Conservation (phyloP, 2,888 invertebrate genomes). For the Drosophila siamana region DNA sequence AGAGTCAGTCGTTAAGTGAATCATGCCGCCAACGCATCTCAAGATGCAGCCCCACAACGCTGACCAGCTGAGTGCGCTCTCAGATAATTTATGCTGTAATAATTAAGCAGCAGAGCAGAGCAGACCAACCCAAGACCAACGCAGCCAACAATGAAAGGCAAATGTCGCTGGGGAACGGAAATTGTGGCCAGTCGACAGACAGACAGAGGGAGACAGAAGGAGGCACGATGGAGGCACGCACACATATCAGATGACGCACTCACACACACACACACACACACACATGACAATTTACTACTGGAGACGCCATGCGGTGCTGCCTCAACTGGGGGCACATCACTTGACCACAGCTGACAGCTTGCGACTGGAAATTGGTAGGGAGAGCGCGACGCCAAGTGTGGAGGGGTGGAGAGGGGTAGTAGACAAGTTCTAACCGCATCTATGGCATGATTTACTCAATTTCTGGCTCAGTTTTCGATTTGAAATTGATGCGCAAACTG, state of each 20-base stretch:
- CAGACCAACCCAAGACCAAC: constrained; percentile 27
- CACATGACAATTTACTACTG: constrained; percentile 44
- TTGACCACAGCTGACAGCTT: constrained; percentile 54
- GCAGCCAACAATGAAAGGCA: constrained; percentile 62
- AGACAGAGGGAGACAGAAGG: constrained; percentile 3
- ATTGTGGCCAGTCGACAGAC: constrained; percentile 45
- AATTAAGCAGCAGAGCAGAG: constrained; percentile 67
- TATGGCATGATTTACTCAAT: constrained; percentile 3
- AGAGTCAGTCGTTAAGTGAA: constrained; percentile 62
- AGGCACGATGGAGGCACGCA: constrained; percentile 6
- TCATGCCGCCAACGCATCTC: constrained; percentile 60
- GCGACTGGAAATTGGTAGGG: constrained; percentile 49
- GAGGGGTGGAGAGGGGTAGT: constrained; percentile 15
- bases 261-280: constrained; percentile 13
- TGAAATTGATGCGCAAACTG: constrained; percentile 34
- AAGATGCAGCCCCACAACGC: constrained; percentile 54
- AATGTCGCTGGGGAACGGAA: constrained; percentile 56
- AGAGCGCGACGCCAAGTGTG: neutral
- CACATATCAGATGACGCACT: constrained; percentile 22
- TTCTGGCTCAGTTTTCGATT: constrained; percentile 17
- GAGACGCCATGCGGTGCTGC: constrained; percentile 51
- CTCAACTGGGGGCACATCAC: constrained; percentile 31
- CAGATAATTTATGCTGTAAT: constrained; percentile 80
- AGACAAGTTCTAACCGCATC: constrained; percentile 27
- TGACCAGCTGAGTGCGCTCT: constrained; percentile 21